These are phyloP conservation scores for Lordiphosa collinella DNA, from an alignment of 1,140 invertebrate species.

Conservation along the genomic window DNA sequence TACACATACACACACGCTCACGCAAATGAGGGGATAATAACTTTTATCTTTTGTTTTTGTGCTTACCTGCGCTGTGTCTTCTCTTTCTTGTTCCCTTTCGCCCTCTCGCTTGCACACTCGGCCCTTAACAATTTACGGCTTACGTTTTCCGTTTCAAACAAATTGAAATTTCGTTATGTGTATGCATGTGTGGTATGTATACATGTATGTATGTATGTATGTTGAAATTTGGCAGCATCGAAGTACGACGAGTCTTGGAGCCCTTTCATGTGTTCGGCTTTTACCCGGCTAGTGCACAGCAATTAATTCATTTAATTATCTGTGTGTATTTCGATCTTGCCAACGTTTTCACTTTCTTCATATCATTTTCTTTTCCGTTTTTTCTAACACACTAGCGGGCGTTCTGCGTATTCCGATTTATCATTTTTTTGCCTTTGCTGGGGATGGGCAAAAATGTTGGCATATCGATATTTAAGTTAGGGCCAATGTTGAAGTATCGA, in stretches of 20 bases:
- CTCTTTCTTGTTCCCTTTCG: slow-evolving; percentile 24
- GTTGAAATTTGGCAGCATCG: slow-evolving; percentile 51
- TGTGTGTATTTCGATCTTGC: slow-evolving; percentile 23
- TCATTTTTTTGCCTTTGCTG: too few relatives aligned
- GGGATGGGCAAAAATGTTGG: too few relatives aligned
- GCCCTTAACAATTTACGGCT: slow-evolving; percentile 10
- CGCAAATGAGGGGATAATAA: slow-evolving; percentile 15
- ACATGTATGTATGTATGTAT: slow-evolving; percentile 40
- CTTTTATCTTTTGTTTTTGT: slow-evolving; percentile 44
- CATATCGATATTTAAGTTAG: too few relatives aligned
- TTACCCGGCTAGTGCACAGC: slow-evolving; percentile 17
- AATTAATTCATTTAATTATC: slow-evolving; percentile 31
- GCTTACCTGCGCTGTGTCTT: slow-evolving; percentile 57
- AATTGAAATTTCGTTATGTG: slow-evolving; percentile 40
- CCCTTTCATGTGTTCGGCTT: slow-evolving; percentile 57
- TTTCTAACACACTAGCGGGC: slow-evolving; percentile 4
- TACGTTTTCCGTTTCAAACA: slow-evolving; percentile 37
- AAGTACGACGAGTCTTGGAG: slow-evolving; percentile 14
- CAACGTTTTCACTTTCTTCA: slow-evolving; percentile 26
- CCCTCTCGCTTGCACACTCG: background rate
- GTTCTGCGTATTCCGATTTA: too few relatives aligned
- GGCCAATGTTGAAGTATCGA: too few relatives aligned
- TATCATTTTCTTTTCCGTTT: slow-evolving; percentile 6
- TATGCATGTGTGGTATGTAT: slow-evolving; percentile 26
- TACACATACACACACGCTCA: slow-evolving; percentile 34